These are phyloP conservation scores for Diplogasteroides magnus DNA, from an alignment of 1,140 invertebrate species.

Conservation along the genomic window DNA sequence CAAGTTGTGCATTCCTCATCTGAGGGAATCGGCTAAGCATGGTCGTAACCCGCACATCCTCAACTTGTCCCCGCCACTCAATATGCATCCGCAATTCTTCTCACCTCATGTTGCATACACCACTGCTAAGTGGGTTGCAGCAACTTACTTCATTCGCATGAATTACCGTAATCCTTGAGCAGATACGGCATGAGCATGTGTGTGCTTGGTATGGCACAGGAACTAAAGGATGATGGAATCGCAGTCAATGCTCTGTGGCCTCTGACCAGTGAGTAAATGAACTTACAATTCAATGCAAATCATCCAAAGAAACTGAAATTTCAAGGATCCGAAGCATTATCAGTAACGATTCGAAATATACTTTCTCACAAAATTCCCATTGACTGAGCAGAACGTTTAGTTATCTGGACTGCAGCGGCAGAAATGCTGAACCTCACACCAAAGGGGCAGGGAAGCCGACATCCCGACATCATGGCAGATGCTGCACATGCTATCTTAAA, in stretches of 20 bases:
- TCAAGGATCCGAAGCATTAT: not conserved
- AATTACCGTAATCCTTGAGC: not conserved
- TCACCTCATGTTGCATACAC: slow-evolving; percentile 88
- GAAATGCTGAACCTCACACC: slow-evolving; percentile 81
- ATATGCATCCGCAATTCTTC: slow-evolving; percentile 74
- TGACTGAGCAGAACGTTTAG: slow-evolving; percentile 59
- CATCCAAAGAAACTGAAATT: not conserved
- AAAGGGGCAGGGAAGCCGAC: slow-evolving; percentile 60
- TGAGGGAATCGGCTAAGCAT: no score
- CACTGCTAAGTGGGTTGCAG: slow-evolving; percentile 75
- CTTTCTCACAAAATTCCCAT: no score
- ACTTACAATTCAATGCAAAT: no score
- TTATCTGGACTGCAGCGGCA: slow-evolving; percentile 89
- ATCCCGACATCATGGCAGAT: slow-evolving; percentile 75
- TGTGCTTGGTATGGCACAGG: slow-evolving; percentile 84
- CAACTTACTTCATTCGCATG: not conserved
- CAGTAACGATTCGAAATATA: not conserved
- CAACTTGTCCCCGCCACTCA: slow-evolving; percentile 88
- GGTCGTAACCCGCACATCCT: slow-evolving; percentile 88
- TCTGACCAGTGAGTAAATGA: slow-evolving; percentile 3
- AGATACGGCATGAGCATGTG: slow-evolving; percentile 89
- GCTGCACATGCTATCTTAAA: slow-evolving; percentile 79
- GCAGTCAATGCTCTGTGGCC: slow-evolving; percentile 97
- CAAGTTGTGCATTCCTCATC: slow-evolving; percentile 80
- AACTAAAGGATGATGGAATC: slow-evolving; percentile 72